A percentile compares a stretch with the other conserved stretches of the same genome.
phyloP scores from a whole-genome alignment of 2,797 vertebrate genomes.

The Ceyx erithaca region DNA sequence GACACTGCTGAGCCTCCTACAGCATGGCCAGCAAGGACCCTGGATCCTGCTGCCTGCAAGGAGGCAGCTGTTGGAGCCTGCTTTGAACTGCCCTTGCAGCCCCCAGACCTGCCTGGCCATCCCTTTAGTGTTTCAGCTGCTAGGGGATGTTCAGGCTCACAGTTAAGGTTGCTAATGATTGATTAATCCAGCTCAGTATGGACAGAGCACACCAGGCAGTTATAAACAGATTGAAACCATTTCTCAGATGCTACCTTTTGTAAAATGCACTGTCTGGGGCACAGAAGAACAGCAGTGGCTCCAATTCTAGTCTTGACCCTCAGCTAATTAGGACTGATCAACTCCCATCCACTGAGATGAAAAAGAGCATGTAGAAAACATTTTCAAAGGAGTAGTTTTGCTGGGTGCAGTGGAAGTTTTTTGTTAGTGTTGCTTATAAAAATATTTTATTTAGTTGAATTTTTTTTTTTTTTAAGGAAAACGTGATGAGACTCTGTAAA shows the following conservation, averaged over 20 bases:
- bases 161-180: conserved; percentile 7
- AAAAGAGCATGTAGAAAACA: background rate
- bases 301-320: background rate
- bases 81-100: background rate
- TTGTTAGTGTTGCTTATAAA: background rate
- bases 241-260: background rate
- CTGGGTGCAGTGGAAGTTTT: fast-evolving
- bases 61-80: background rate
- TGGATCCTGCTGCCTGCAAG: background rate
- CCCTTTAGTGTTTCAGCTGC: conserved; percentile 3
- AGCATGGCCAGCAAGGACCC: fast-evolving
- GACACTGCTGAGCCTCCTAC: background rate
- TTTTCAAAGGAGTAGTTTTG: background rate
- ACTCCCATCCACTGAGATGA: background rate
- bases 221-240: background rate
- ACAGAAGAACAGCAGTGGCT: background rate
- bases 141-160: background rate
- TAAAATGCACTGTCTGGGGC: background rate
- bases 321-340: conserved; percentile 15
- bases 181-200: background rate
- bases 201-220: background rate
- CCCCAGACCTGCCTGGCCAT: background rate
- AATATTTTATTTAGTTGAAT: background rate
- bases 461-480: background rate
- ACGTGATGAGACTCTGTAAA: background rate